Base-by-base conservation (phyloP, 2,113 vertebrate species). In the Ariopsis seemanni region DNA sequence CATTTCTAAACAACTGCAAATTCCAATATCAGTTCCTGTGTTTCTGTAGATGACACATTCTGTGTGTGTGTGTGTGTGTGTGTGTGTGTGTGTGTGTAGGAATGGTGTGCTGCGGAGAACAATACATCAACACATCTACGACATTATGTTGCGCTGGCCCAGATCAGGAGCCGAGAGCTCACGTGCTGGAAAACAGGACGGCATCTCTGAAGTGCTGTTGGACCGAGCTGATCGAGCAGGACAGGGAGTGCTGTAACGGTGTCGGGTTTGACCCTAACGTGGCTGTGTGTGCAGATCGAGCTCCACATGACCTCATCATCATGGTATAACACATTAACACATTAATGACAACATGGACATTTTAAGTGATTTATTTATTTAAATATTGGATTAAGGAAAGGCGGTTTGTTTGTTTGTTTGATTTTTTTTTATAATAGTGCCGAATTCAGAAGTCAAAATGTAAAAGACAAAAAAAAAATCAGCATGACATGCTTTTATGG, bases 211-310 rank as follows among this genome's bases (percentile, higher is more conserved):
- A 95, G 95, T 98, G 97, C 96, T 98, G 98, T 90, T 96, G 96
- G 89, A 96, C 96, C 89, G 95, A 96, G 93, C 95, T 98, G 93
- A 96, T 97, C 94, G 95, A 93, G 92, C 93, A 94, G 92, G 96
- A 94, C 30, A 94, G 97, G 92, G 91, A 94, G 93, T 98, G 97
- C 94, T 98, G 97, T 93, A 96, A 94, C 90, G 97, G 97, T 89
- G 94, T 97, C 92, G 96, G 97, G 91, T 98, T 97, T 92, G 94
- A 97, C 95, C 96, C 97, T 89, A 93, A 94, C 91, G 95, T 96
- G 93, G 95, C 96, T 91, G 95, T 97, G 94, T 98, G 97, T 92
- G 96, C 97, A 90, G 96, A 97, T 95, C 95, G 93, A 92, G 93
- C 95, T 91, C 97, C 96, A 86, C 90, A 95, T 83, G 95, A 95